Evolutionary conservation across 2,797 vertebrate genomes (phyloP).

Genomic region (Lophura swinhoii): DNA sequence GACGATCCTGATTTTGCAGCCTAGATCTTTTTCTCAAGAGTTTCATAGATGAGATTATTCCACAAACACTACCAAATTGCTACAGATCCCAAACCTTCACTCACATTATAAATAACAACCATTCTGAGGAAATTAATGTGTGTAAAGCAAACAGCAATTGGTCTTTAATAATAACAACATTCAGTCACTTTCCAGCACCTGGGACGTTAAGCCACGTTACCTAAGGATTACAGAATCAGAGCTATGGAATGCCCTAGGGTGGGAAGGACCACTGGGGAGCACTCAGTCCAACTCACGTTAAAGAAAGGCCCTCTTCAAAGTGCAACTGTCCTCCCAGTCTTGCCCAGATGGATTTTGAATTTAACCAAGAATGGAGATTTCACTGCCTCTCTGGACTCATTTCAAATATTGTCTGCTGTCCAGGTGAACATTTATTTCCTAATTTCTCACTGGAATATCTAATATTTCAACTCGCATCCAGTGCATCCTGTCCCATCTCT

Average conservation of each 20-base stretch:
- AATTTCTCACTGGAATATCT: background rate
- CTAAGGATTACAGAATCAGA: background rate
- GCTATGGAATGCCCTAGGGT: fast-evolving
- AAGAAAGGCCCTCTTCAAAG: background rate
- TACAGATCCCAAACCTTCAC: background rate
- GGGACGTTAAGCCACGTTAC: fast-evolving
- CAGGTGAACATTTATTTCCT: background rate
- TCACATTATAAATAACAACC: background rate
- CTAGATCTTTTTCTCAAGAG: background rate
- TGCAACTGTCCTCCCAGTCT: background rate
- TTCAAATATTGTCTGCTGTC: background rate
- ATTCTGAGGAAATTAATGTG: background rate
- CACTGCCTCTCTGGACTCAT: background rate
- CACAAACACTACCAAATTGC: background rate
- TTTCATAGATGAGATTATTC: background rate
- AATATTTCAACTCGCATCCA: background rate
- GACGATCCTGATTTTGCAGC: background rate
- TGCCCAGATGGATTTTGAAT: background rate
- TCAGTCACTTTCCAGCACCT: background rate
- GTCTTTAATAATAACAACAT: background rate
- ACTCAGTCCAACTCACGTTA: background rate
- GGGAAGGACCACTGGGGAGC: background rate
- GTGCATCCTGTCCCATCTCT: fast-evolving
- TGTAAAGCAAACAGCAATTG: constrained; percentile 9
- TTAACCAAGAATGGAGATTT: background rate